These are phyloP conservation scores for Neoascia interrupta DNA, from an alignment of 2,888 invertebrate genomes.

Conservation along the genomic window DNA sequence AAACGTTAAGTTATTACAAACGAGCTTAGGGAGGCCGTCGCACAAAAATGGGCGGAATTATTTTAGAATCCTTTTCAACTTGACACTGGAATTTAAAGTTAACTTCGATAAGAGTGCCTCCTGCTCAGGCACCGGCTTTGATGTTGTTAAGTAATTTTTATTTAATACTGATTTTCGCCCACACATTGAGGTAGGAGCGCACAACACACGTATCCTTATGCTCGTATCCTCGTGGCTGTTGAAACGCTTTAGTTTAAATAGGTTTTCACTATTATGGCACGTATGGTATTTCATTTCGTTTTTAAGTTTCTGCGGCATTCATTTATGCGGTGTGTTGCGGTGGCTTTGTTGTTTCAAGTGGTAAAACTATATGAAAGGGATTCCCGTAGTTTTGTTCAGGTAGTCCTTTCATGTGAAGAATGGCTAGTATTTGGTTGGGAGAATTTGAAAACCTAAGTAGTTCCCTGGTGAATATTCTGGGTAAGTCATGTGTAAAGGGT, in stretches of 20 bases:
- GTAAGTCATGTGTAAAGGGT: too few relatives aligned
- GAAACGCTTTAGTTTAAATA: constrained; percentile 54
- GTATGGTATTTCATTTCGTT: constrained; percentile 67
- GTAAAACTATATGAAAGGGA: constrained; percentile 56
- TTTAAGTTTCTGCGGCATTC: constrained; percentile 63
- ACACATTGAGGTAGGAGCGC: neutral
- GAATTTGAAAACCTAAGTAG: constrained; percentile 41
- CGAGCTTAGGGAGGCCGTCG: constrained; percentile 22
- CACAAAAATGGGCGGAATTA: constrained; percentile 38
- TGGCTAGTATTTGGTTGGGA: constrained; percentile 37
- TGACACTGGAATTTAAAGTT: constrained; percentile 59
- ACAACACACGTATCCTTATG: neutral
- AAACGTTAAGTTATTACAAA: constrained; percentile 26
- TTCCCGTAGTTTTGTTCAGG: constrained; percentile 38
- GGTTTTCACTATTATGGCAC: constrained; percentile 48
- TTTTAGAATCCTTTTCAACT: constrained; percentile 43
- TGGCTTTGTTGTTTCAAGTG: constrained; percentile 65
- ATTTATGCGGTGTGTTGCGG: constrained; percentile 66
- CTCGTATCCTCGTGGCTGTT: constrained; percentile 2
- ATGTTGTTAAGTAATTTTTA: constrained; percentile 57
- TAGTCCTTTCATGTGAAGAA: constrained; percentile 27
- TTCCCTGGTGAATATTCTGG: too few relatives aligned
- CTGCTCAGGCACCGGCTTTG: constrained; percentile 22
- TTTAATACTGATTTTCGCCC: constrained; percentile 26
- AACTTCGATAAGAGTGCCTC: constrained; percentile 7